A percentile compares a stretch with the other conserved stretches of the same genome.
Conservation (phyloP, 2,888 invertebrate species). For the Hyles lineata region DNA sequence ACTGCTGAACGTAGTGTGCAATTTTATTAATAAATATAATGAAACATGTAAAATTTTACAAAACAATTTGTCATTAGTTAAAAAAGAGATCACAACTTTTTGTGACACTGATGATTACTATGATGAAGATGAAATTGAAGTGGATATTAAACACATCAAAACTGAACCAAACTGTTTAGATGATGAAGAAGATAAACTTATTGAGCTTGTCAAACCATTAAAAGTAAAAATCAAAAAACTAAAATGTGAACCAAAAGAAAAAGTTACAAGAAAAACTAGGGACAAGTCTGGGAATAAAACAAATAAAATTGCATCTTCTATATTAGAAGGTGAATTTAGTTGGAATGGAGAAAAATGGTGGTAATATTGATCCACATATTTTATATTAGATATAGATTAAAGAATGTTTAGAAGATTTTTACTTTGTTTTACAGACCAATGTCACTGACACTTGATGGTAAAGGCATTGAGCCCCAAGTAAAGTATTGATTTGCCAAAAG, state of each 20-base stretch:
- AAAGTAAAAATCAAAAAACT: constrained; percentile 44
- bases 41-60: constrained; percentile 44
- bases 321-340: constrained; percentile 72
- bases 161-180: constrained; percentile 45
- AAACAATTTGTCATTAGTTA: constrained; percentile 8
- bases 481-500: too few species aligned
- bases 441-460: too few species aligned
- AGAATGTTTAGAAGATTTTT: too few species aligned
- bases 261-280: constrained; percentile 39
- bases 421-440: too few species aligned
- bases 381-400: constrained; percentile 4
- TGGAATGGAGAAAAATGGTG: constrained; percentile 78
- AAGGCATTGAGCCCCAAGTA: too few species aligned
- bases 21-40: constrained; percentile 68
- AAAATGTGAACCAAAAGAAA: constrained; percentile 42
- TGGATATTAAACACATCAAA: constrained; percentile 53
- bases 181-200: constrained; percentile 45
- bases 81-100: constrained; percentile 31
- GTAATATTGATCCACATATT: constrained; percentile 55
- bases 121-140: constrained; percentile 46
- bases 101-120: constrained; percentile 35
- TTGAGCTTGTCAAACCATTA: constrained; percentile 47
- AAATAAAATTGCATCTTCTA: constrained; percentile 68
- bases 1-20: constrained; percentile 56
- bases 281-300: constrained; percentile 44